Percentiles rank a stretch among this genome's conserved stretches.
phyloP scores from a whole-genome alignment of 1,140 invertebrate genomes.

The Ectropis grisescens region DNA sequence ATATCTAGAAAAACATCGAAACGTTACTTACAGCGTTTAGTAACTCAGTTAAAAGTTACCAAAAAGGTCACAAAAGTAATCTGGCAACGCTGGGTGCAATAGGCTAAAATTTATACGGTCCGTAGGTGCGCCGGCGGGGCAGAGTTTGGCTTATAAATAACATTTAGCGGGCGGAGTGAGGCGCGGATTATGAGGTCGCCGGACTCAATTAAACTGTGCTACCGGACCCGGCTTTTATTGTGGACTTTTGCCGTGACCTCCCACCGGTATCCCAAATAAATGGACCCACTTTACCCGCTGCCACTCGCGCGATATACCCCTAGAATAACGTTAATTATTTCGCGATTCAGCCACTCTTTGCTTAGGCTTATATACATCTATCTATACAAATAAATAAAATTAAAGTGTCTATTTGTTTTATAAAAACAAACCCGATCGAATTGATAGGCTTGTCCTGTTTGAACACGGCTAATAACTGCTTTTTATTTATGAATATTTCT shows the following conservation, averaged over 20 bases:
- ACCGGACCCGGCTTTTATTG: conserved; percentile 54
- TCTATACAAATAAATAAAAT: too few species aligned
- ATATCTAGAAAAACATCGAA: too few species aligned
- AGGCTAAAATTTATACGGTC: conserved; percentile 15
- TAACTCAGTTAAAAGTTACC: too few species aligned
- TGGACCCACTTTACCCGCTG: conserved; percentile 36
- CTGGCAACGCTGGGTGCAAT: conserved; percentile 28
- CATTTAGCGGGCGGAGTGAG: conserved; percentile 45
- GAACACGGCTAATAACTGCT: too few species aligned
- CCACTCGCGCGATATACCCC: conserved; percentile 22
- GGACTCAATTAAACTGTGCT: conserved; percentile 62
- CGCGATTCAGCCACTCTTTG: too few species aligned
- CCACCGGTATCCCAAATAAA: conserved; percentile 51
- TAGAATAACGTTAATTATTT: conserved; percentile 30
- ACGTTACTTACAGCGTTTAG: too few species aligned
- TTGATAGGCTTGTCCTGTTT: too few species aligned
- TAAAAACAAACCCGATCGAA: too few species aligned
- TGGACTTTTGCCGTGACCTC: conserved; percentile 51
- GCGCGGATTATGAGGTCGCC: conserved; percentile 59
- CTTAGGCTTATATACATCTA: too few species aligned
- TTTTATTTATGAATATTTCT: too few species aligned
- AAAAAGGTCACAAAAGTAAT: too few species aligned
- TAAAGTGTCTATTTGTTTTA: too few species aligned
- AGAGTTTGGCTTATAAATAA: conserved; percentile 54
- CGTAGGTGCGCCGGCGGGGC: conserved; percentile 18